These are phyloP conservation scores for Buathra laborator DNA, from an alignment of 2,888 invertebrate species.

Conservation along the genomic window DNA sequence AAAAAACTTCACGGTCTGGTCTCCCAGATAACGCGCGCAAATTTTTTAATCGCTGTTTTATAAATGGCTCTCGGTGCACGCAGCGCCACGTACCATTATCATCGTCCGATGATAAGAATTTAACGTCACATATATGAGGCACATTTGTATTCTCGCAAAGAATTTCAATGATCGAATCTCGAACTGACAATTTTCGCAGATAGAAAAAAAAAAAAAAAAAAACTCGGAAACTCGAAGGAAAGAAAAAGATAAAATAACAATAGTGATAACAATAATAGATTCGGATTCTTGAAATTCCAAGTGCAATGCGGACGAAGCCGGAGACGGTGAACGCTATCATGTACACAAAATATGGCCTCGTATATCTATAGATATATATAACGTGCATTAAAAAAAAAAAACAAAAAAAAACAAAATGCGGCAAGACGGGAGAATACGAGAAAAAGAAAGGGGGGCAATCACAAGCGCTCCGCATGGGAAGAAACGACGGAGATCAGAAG, in stretches of 20 bases:
- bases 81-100: no score
- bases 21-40: no score
- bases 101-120: no score
- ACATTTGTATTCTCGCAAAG: no score
- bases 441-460: conserved; percentile 55
- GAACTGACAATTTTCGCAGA: not conserved
- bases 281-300: conserved; percentile 58
- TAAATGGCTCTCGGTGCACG: no score
- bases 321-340: conserved; percentile 57
- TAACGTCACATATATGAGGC: no score
- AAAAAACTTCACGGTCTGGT: no score
- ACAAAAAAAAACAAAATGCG: not conserved
- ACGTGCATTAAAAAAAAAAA: conserved; percentile 22
- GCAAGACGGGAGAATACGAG: conserved; percentile 46
- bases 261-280: conserved; percentile 56
- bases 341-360: conserved; percentile 62
- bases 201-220: not conserved
- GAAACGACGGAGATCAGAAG: conserved; percentile 37
- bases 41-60: no score
- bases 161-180: no score
- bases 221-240: not conserved
- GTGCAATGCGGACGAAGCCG: conserved; percentile 34
- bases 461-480: conserved; percentile 51
- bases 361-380: conserved; percentile 22
- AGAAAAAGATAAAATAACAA: conserved; percentile 31